Conservation (phyloP, 2,888 invertebrate genomes). For the Glaucopsyche alexis region DNA sequence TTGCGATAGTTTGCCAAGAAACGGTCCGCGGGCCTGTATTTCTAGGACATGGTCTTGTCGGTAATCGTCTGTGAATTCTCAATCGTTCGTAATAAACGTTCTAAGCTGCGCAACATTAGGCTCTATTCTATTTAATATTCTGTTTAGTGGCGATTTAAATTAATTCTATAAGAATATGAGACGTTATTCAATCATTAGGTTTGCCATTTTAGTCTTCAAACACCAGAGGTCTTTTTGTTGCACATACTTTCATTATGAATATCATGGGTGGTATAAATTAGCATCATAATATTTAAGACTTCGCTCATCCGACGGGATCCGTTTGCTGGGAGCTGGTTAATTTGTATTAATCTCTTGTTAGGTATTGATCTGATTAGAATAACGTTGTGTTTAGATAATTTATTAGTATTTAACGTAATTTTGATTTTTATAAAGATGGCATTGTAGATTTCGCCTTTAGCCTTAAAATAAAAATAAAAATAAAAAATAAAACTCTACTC, state of each 20-base stretch:
- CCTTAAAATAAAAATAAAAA: too few species aligned
- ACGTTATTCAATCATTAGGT: background rate
- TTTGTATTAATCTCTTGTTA: too few species aligned
- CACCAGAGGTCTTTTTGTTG: background rate
- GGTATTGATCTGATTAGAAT: too few species aligned
- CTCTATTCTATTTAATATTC: background rate
- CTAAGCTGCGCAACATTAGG: background rate
- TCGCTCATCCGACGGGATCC: background rate
- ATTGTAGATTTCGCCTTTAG: too few species aligned
- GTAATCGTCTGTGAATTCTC: slow-evolving; percentile 21
- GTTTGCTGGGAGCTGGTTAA: too few species aligned
- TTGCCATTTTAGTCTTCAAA: too few species aligned
- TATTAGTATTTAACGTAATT: too few species aligned
- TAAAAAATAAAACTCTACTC: too few species aligned
- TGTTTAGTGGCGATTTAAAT: background rate
- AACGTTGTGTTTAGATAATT: too few species aligned
- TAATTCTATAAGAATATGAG: background rate
- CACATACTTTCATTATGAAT: background rate
- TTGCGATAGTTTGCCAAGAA: slow-evolving; percentile 52
- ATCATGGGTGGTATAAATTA: background rate
- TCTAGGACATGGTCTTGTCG: slow-evolving; percentile 35
- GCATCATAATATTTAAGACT: background rate
- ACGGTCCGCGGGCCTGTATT: slow-evolving; percentile 40
- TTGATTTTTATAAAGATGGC: too few species aligned
- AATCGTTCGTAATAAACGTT: background rate